Base-by-base conservation (phyloP, 1,140 invertebrate species). In the Atta colombica region DNA sequence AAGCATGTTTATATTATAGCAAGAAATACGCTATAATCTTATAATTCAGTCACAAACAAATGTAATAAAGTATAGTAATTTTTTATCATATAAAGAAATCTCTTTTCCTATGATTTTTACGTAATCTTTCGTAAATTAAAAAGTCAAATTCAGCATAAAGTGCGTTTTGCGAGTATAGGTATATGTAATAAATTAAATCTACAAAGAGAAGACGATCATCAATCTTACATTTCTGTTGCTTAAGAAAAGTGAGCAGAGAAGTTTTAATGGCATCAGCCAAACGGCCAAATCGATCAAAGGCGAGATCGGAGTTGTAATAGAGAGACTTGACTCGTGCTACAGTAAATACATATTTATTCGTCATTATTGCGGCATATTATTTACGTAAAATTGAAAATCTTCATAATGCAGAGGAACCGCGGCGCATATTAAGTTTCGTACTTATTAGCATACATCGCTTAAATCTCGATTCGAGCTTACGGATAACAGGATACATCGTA, bases 381-480 rank as follows among this genome's bases (percentile, higher is more conserved):
- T 31, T 31, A 89, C 77, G 88, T 89, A 92, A 92, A 92, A 92
- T 92, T 92, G 91, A 92, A 92, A 92, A 92, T 92, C 89, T 92
- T 92, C 86, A 92, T 92, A 92, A 92, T 91, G 88, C 65, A 61
- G 69, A 71, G 78, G 86, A 88, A 88, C 86, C 86, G 86, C 68
- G 84, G 88, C 85, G 91, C 91, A 92, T 92, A 92, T 89, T 90
- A 92, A 92, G 87, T 87, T 86, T 53, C 89, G 78, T 92, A 35
- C 31, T 35, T 35, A 92, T 92, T 92, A 92, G 91, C 91, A 92
- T 92, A 91, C 89, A 88, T 92, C 91, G 91, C 84, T 92, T 92
- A 91, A 92, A 91, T 91, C 91, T 92, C 85, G 89, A 92, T 91
- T 91, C 91, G 89, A 77, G 88, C 90, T 92, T 87, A 89, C 77